Evolutionary conservation across 2,797 vertebrate genomes (phyloP).

Genomic region (Diceros bicornis): DNA sequence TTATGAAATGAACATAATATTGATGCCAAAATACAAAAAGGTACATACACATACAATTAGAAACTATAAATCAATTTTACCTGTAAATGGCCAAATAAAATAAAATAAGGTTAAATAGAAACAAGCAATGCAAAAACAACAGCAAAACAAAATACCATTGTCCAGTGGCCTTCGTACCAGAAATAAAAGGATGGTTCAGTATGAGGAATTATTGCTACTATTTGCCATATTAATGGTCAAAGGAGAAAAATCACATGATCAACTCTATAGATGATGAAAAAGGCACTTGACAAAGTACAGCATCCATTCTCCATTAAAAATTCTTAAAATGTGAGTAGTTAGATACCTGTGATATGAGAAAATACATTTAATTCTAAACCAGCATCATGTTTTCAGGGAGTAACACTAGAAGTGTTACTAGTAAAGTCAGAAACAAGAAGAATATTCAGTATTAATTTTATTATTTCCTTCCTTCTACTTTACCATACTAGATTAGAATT

Average conservation of each 20-base stretch:
- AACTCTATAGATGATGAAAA: background rate
- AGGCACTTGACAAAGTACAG: background rate
- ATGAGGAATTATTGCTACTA: background rate
- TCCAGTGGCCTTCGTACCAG: background rate
- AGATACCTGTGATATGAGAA: background rate
- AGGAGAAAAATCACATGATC: background rate
- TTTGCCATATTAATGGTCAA: background rate
- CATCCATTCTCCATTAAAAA: background rate
- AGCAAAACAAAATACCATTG: background rate
- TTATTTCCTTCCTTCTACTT: slow-evolving; percentile 38
- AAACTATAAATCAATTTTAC: background rate
- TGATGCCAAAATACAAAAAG: background rate
- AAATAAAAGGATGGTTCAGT: background rate
- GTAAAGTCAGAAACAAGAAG: background rate
- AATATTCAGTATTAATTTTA: background rate
- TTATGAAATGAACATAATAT: background rate
- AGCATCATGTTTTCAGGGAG: background rate
- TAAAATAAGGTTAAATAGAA: background rate
- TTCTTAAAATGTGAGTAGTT: background rate
- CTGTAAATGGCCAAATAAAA: background rate
- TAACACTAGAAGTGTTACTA: background rate
- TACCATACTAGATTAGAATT: slow-evolving; percentile 93
- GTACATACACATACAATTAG: background rate
- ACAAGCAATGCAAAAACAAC: background rate
- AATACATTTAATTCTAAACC: background rate